Percentiles rank a stretch among this genome's conserved stretches.
phyloP scores from a whole-genome alignment of 1,140 invertebrate genomes.

The Brachionus paranguensis region DNA sequence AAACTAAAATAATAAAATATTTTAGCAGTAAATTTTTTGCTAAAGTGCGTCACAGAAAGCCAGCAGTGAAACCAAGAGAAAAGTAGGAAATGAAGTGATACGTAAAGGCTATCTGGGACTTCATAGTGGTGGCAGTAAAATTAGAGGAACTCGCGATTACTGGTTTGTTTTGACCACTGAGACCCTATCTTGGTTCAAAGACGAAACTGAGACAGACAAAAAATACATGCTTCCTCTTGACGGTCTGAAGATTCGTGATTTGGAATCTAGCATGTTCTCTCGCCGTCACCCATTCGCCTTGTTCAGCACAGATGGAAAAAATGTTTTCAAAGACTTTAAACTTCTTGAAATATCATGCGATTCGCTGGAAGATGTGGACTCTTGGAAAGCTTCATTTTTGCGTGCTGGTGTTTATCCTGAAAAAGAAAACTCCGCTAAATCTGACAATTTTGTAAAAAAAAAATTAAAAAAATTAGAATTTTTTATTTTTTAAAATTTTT shows the following conservation, averaged over 20 bases:
- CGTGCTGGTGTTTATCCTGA: conserved; percentile 99
- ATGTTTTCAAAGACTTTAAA: conserved; percentile 95
- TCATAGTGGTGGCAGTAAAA: conserved; percentile 49
- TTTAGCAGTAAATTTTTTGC: background rate
- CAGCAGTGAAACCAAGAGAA: conserved; percentile 59
- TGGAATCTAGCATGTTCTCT: conserved; percentile 87
- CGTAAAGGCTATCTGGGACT: conserved; percentile 74
- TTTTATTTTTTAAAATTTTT: background rate
- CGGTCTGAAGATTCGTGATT: conserved; percentile 87
- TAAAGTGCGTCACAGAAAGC: background rate
- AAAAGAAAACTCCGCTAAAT: conserved; percentile 69
- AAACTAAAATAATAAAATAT: background rate
- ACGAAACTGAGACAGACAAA: conserved; percentile 98
- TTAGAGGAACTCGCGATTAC: conserved; percentile 72
- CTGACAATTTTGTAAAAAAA: conserved; percentile 63
- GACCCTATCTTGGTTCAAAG: conserved; percentile 97
- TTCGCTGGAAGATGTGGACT: conserved; percentile 96
- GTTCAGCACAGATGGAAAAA: conserved; percentile 82
- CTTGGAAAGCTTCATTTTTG: conserved; percentile 98
- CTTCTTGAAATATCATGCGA: conserved; percentile 93
- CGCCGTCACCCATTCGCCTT: conserved; percentile 91
- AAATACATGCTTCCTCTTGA: conserved; percentile 98
- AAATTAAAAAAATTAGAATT: background rate
- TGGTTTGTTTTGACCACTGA: conserved; percentile 99
- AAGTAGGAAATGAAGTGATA: conserved; percentile 87